Conservation (phyloP, 2,797 vertebrate species). For the Smutsia gigantea region DNA sequence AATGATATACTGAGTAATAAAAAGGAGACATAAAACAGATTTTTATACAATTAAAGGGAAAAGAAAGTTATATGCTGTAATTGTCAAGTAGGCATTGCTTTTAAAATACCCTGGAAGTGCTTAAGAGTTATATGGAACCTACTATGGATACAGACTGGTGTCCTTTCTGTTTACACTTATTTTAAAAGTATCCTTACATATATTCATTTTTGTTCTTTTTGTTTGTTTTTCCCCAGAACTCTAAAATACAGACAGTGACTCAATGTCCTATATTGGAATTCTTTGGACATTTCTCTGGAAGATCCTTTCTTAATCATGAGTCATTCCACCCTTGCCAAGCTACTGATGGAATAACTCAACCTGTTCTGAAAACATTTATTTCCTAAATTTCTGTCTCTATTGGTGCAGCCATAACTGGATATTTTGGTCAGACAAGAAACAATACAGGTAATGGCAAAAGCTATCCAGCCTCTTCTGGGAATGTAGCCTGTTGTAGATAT, state of each 20-base stretch:
- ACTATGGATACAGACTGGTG: background rate
- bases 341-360: background rate
- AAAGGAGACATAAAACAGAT: background rate
- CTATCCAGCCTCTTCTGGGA: background rate
- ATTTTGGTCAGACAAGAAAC: background rate
- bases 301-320: background rate
- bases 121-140: background rate
- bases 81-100: background rate
- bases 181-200: background rate
- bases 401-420: background rate
- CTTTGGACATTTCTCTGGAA: background rate
- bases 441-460: background rate
- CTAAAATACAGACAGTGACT: background rate
- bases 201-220: background rate
- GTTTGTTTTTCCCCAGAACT: background rate
- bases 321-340: background rate
- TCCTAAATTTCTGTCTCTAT: background rate
- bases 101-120: background rate
- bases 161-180: background rate
- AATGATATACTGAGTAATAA: background rate
- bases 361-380: background rate
- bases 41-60: background rate
- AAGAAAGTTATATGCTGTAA: background rate
- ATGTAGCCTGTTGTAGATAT: background rate
- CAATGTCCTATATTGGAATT: background rate